These are phyloP conservation scores for Lymantria dispar DNA, from an alignment of 2,888 invertebrate genomes.

Conservation along the genomic window DNA sequence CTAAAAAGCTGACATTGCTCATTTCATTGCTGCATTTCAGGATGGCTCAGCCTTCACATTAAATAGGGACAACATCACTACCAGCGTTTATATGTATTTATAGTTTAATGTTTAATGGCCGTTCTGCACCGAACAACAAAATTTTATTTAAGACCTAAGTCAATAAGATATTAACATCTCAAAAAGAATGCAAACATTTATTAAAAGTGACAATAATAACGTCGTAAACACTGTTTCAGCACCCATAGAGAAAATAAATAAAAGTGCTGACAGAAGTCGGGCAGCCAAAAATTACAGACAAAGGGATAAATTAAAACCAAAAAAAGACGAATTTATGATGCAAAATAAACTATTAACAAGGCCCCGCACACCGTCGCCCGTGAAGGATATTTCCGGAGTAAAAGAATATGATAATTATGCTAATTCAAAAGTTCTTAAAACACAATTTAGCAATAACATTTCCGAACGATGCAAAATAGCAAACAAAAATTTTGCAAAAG, in stretches of 20 bases:
- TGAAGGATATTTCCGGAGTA: conserved; percentile 10
- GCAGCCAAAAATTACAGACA: conserved; percentile 1
- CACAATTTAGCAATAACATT: conserved; percentile 10
- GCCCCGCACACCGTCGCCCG: conserved; percentile 19
- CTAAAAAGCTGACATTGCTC: too few species aligned
- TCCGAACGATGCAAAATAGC: conserved; percentile 16
- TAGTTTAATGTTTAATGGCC: too few species aligned
- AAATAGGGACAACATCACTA: too few species aligned
- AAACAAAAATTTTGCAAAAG: conserved; percentile 23
- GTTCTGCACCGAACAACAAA: too few species aligned
- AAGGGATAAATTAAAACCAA: conserved; percentile 5
- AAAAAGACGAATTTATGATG: background rate
- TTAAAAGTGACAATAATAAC: too few species aligned
- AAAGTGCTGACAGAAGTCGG: background rate
- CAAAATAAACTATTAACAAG: background rate
- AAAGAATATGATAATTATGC: conserved; percentile 13
- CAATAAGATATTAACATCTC: too few species aligned
- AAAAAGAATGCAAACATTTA: too few species aligned
- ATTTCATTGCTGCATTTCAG: too few species aligned
- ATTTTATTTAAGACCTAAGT: too few species aligned
- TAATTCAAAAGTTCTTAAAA: conserved; percentile 7
- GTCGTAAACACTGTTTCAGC: background rate
- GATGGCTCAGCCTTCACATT: too few species aligned
- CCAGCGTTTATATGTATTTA: too few species aligned
- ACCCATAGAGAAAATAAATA: background rate